Percentiles rank a stretch among this genome's conserved stretches.
Evolutionary conservation across 2,888 invertebrate genomes (phyloP).

Genomic region (Nemotelus nigrinus): DNA sequence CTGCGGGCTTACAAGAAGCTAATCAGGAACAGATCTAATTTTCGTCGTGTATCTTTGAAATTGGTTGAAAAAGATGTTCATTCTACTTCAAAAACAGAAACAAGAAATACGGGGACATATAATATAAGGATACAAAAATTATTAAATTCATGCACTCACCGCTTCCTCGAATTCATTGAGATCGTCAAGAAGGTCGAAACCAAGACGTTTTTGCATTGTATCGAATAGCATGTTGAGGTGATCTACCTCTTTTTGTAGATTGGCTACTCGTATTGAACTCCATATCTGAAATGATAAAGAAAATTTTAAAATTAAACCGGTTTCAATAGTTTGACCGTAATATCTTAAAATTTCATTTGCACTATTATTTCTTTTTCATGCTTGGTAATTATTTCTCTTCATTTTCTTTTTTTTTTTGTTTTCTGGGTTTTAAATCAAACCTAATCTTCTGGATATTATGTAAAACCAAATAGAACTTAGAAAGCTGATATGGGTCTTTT

Average conservation of each 20-base stretch:
- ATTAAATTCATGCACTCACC: conserved; percentile 54
- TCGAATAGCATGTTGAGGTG: conserved; percentile 58
- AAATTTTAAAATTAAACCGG: not conserved
- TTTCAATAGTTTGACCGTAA: not conserved
- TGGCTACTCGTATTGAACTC: conserved; percentile 58
- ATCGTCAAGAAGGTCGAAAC: conserved; percentile 61
- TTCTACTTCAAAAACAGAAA: too few species aligned
- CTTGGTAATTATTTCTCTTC: not conserved
- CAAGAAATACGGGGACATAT: too few species aligned
- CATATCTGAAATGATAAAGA: conserved; percentile 55
- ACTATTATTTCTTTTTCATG: not conserved
- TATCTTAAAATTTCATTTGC: not conserved
- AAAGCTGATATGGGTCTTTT: too few species aligned
- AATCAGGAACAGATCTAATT: too few species aligned
- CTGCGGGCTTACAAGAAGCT: too few species aligned
- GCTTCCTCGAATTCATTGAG: conserved; percentile 61
- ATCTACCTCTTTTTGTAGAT: conserved; percentile 59
- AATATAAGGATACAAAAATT: too few species aligned
- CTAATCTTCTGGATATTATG: too few species aligned
- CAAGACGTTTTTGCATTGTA: conserved; percentile 60
- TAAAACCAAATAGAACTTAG: too few species aligned
- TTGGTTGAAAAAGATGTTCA: too few species aligned
- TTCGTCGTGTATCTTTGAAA: too few species aligned
- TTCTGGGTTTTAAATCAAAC: not conserved
- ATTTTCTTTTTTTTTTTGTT: not conserved